A percentile compares a stretch with the other conserved stretches of the same genome.
Evolutionary conservation across 2,113 vertebrate species (phyloP).

Genomic region (Montifringilla adamsi): DNA sequence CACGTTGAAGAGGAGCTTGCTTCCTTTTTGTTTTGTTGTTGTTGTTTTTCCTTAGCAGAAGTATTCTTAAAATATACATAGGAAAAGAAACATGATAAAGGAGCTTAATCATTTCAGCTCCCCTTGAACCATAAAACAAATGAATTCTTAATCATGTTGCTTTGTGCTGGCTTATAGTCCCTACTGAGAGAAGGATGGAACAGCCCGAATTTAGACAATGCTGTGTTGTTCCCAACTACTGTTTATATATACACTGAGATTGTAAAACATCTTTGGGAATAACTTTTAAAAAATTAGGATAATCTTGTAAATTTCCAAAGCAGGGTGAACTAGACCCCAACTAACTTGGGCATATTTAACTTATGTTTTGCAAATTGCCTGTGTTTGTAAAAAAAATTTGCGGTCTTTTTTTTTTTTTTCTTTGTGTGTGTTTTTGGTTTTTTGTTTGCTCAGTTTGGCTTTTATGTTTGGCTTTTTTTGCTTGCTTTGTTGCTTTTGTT

Average conservation of each 20-base stretch:
- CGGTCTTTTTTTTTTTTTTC: too few species aligned
- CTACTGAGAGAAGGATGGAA: constrained; percentile 3
- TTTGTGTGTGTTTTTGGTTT: background rate
- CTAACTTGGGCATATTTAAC: background rate
- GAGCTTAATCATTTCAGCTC: constrained; percentile 30
- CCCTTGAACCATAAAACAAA: background rate
- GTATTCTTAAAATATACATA: background rate
- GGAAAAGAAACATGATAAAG: constrained; percentile 1
- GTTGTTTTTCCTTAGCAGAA: background rate
- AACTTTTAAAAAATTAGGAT: background rate
- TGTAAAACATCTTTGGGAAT: background rate
- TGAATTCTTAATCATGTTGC: constrained; percentile 16
- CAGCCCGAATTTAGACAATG: background rate
- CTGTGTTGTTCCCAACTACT: background rate
- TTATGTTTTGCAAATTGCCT: background rate
- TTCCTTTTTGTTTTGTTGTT: background rate
- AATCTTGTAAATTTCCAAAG: background rate
- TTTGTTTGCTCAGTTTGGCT: background rate
- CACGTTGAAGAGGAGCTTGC: constrained; percentile 18
- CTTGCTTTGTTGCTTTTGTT: background rate
- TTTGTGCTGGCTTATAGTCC: background rate
- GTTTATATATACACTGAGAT: background rate
- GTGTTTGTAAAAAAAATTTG: background rate
- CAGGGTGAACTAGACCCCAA: background rate
- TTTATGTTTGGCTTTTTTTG: rapidly evolving